Base-by-base conservation (phyloP, 2,797 vertebrate genomes). In the Malacoraja senta region DNA sequence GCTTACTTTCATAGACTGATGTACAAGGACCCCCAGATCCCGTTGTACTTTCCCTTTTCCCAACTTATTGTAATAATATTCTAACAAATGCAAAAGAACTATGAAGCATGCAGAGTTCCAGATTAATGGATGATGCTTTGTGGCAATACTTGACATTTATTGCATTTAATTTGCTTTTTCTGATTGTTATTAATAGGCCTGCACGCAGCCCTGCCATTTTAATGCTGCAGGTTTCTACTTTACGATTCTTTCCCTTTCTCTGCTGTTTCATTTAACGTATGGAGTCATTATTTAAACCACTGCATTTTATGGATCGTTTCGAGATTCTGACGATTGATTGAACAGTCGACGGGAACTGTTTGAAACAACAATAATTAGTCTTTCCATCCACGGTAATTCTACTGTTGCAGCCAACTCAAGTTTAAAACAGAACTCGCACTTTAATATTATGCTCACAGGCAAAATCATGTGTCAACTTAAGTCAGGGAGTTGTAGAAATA, bases 291-390 rank as follows among this genome's bases (percentile, higher is more conserved):
- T 32, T 86, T 86, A 86, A 29, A 65, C n/a, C 29, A 65, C 29
- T 17, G 83, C 29, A 65, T 65, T 86, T 86, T 58, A 86, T 19
- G 83, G 61, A 29, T 86, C n/a, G 83, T 86, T 86, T 86, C 61
- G 61, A 86, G 83, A 86, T 86, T 86, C 65, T 61, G 83, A 86
- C 29, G 8, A 63, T 86, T 32, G 83, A 86, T 86, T 65, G 83
- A 86, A 65, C 61, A 63, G 53, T 29, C 12, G 53, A 84, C 2
- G n/a, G n/a, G 83, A 17, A n/a, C 13, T 86, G 29, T 65, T 86
- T 86, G 83, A 86, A 86, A 65, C 58, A 86, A 65, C 61, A 6
- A 29, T 86, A 86, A 86, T 86, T 86, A 86, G 83, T 65, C 83
- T 86, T 63, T 61, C 29, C 61, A 86, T 63, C 83, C 58, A 86